Percentiles rank a stretch among this genome's conserved stretches.
phyloP scores from a whole-genome alignment of 2,888 invertebrate genomes.

The Amblyjoppa proteus region DNA sequence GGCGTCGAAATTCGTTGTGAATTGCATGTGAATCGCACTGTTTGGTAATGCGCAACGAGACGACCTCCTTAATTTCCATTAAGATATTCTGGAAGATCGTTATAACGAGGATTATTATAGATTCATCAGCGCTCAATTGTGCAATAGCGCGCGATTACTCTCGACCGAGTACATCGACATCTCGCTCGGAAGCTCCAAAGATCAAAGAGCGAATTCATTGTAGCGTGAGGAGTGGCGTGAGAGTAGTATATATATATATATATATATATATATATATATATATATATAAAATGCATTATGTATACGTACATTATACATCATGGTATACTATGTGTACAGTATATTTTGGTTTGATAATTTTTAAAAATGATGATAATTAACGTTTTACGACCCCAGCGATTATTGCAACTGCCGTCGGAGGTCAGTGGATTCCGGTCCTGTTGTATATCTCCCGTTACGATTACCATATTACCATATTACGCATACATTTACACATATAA shows the following conservation, averaged over 20 bases:
- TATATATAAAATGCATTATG: background rate
- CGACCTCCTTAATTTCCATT: background rate
- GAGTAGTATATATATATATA: background rate
- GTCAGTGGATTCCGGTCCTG: slow-evolving; percentile 46
- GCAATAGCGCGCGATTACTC: slow-evolving; percentile 19
- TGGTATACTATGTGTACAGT: background rate
- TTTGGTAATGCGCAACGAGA: too few species aligned
- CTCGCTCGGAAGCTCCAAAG: slow-evolving; percentile 9
- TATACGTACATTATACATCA: too few species aligned
- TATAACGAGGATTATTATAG: background rate
- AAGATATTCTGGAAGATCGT: slow-evolving; percentile 5
- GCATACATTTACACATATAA: slow-evolving; percentile 12
- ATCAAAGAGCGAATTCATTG: slow-evolving; percentile 40
- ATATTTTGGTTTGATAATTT: background rate
- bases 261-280: background rate
- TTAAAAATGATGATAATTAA: slow-evolving; percentile 20
- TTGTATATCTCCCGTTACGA: slow-evolving; percentile 5
- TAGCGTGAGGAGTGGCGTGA: slow-evolving; percentile 32
- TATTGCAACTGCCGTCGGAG: slow-evolving; percentile 37
- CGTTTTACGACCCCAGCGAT: slow-evolving; percentile 51
- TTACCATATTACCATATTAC: slow-evolving; percentile 20
- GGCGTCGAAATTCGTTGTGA: too few species aligned
- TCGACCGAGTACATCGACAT: slow-evolving; percentile 36
- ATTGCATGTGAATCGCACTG: too few species aligned
- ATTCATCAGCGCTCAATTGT: background rate